phyloP scores from a whole-genome alignment of 1,140 invertebrate genomes.

The Stegodyphus mimosarum region DNA sequence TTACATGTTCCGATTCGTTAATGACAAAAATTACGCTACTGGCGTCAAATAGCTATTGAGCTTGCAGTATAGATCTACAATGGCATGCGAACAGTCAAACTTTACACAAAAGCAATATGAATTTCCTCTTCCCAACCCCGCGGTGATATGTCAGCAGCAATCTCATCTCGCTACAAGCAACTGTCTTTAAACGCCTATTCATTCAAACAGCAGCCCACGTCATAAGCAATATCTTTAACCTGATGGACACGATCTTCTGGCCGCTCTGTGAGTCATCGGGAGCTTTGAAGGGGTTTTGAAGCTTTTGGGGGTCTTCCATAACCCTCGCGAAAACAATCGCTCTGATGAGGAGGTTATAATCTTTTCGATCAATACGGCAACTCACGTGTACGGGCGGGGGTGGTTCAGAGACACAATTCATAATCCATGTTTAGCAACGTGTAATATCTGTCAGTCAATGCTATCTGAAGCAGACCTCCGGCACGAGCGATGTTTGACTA shows the following conservation, averaged over 20 bases:
- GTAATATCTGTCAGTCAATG: constrained; percentile 54
- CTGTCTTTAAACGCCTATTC: background rate
- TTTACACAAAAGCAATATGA: too few species aligned
- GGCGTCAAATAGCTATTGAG: too few species aligned
- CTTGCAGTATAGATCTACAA: too few species aligned
- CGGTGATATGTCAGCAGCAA: too few species aligned
- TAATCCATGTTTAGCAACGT: constrained; percentile 46
- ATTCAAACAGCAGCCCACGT: background rate
- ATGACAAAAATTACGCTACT: too few species aligned
- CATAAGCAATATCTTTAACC: constrained; percentile 10
- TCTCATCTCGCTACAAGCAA: too few species aligned
- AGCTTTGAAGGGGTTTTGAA: background rate
- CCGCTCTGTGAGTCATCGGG: background rate
- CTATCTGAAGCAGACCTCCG: constrained; percentile 9
- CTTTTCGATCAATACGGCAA: constrained; percentile 39
- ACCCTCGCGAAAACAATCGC: constrained; percentile 14
- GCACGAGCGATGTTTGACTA: constrained; percentile 16
- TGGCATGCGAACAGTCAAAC: too few species aligned
- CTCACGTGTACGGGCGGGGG: background rate
- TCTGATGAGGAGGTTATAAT: constrained; percentile 37
- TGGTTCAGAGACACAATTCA: constrained; percentile 31
- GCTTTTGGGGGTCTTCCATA: background rate
- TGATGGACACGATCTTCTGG: background rate
- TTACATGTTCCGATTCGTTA: too few species aligned
- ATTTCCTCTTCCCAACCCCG: too few species aligned